Conservation (phyloP, 2,797 vertebrate genomes). For the Siniperca obscura region DNA sequence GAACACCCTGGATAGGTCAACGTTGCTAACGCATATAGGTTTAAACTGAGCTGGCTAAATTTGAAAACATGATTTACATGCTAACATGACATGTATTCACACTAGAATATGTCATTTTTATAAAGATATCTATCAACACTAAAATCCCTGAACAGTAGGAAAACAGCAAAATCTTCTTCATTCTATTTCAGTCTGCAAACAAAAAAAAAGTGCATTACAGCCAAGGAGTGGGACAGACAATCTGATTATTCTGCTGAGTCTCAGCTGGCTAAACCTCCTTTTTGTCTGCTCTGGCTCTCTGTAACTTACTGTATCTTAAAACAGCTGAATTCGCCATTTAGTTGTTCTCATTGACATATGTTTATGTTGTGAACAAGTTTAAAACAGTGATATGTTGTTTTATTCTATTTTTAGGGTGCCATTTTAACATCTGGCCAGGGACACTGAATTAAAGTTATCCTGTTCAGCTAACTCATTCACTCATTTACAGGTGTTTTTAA, state of each 20-base stretch:
- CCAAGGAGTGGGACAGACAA: not conserved
- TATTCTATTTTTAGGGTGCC: slow-evolving; percentile 3
- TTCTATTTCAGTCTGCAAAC: not conserved
- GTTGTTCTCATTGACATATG: not conserved
- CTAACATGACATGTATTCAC: not conserved
- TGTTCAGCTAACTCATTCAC: not conserved
- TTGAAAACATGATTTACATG: not conserved
- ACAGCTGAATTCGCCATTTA: not conserved
- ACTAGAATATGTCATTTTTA: not conserved
- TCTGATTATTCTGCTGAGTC: not conserved
- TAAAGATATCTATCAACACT: not conserved
- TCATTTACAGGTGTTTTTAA: not conserved
- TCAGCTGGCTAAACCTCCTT: slow-evolving; percentile 10
- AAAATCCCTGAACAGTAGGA: not conserved
- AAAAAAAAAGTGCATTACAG: not conserved
- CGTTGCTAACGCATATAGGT: not conserved
- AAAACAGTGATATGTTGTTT: not conserved
- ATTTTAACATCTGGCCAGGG: not conserved
- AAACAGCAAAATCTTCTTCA: rapidly evolving
- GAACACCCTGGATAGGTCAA: slow-evolving; percentile 4
- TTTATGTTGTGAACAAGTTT: not conserved
- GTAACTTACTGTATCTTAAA: not conserved
- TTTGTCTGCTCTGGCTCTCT: not conserved
- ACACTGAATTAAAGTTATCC: not conserved
- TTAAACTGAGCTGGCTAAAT: not conserved